Base-by-base conservation (phyloP, 2,113 vertebrate genomes). In the Todiramphus saurophagus region DNA sequence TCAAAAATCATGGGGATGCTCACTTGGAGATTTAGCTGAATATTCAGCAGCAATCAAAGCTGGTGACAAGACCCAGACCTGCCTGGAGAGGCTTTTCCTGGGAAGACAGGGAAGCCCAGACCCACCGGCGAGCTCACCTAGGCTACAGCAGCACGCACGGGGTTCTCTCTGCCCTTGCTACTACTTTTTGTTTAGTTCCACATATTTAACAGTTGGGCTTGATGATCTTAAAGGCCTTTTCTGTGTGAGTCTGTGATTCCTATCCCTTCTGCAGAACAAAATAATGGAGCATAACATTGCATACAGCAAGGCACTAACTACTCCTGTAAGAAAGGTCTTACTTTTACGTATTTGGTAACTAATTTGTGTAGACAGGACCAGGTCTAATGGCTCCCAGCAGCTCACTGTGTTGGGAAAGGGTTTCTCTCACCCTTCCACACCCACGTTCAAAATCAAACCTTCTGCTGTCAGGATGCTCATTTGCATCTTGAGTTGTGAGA, bases 371-470 rank as follows among this genome's bases (percentile, higher is more conserved):
- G 8, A 41, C 60, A 41, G 63, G 35, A 82, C 50, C 41, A 14
- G 23, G 23, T 43, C 41, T 27, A 16, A 18, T 4, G 7, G 39
- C 11, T 76, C 64, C 64, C 44, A 43, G 59, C 3, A 1, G 51
- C 33, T 66, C 66, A 64, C 17, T 8, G 8, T 2, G 0, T 5
- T 50, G 51, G 28, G 43, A 73, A 84, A 39, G 2, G 33, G 19
- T 15, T 33, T 78, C 39, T 41, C 35, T 64, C 5, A 0, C 3
- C 17, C n/a, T 88, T 59, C 37, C 2, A 0, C 1, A 1, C 53
- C 60, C 37, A 5, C 1, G 1, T n/a, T 66, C 19, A 16, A 28
- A 63, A 76, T 17, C 27, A 33, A 2, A n/a, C 11, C 25, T 37
- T 41, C 28, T 39, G 44, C 19, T 70, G 7, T 30, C 1, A 1